phyloP scores from a whole-genome alignment of 2,888 invertebrate genomes.

The Nineta flava region DNA sequence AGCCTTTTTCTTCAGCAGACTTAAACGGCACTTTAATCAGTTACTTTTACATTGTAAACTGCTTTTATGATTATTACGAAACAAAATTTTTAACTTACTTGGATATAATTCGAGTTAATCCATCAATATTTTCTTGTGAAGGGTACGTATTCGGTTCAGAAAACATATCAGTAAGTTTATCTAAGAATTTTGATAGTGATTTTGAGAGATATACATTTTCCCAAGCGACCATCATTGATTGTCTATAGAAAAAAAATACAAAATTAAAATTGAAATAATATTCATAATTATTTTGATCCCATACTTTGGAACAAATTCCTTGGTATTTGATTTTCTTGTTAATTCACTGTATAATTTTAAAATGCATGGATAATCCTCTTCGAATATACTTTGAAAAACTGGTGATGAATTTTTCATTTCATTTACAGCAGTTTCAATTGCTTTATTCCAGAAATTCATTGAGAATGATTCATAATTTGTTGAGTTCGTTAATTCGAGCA shows the following conservation, averaged over 20 bases:
- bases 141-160: slow-evolving; percentile 49
- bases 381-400: slow-evolving; percentile 62
- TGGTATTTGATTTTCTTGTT: slow-evolving; percentile 47
- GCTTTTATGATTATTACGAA: not conserved
- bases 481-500: slow-evolving; percentile 30
- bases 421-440: slow-evolving; percentile 29
- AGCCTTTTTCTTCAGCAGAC: too few relatives aligned
- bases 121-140: slow-evolving; percentile 60
- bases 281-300: slow-evolving; percentile 14
- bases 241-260: slow-evolving; percentile 22
- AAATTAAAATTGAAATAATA: slow-evolving; percentile 1
- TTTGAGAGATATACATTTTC: slow-evolving; percentile 75
- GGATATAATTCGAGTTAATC: slow-evolving; percentile 47
- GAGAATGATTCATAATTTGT: slow-evolving; percentile 31
- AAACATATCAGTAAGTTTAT: slow-evolving; percentile 74
- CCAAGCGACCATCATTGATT: slow-evolving; percentile 47
- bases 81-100: slow-evolving; percentile 26
- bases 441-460: slow-evolving; percentile 34
- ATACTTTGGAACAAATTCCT: slow-evolving; percentile 40
- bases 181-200: slow-evolving; percentile 66
- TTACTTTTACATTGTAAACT: too few relatives aligned
- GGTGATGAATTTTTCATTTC: slow-evolving; percentile 37
- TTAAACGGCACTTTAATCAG: too few relatives aligned
- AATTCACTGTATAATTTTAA: slow-evolving; percentile 68
- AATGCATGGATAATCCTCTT: slow-evolving; percentile 75